A percentile compares a stretch with the other conserved stretches of the same genome.
These are phyloP conservation scores for Meriones psammophilus DNA, from an alignment of 2,797 vertebrate species.

Conservation along the genomic window DNA sequence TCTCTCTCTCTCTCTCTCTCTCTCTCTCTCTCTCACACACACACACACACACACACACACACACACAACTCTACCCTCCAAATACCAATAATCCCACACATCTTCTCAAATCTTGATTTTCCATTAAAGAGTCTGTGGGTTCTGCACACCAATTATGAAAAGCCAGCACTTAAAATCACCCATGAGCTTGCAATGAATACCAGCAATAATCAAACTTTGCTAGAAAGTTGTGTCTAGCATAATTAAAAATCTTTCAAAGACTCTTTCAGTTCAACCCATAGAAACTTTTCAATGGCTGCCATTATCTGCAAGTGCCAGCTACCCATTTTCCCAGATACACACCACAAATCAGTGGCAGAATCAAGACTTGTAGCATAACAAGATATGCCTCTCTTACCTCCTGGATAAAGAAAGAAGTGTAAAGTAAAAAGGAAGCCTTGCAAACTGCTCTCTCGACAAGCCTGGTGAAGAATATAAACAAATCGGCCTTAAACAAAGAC, in stretches of 20 bases:
- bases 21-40: background rate
- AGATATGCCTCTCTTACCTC: background rate
- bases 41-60: background rate
- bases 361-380: background rate
- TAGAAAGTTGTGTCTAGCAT: background rate
- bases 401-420: background rate
- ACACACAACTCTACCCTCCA: background rate
- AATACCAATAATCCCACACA: background rate
- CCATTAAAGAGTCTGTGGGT: background rate
- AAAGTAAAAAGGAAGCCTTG: background rate
- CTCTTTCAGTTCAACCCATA: background rate
- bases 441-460: background rate
- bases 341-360: background rate
- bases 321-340: background rate
- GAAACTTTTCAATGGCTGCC: background rate
- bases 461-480: background rate
- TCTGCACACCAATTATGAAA: background rate
- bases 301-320: background rate
- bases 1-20: background rate
- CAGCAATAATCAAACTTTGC: background rate
- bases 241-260: background rate
- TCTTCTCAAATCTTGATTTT: background rate
- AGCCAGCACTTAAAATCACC: background rate
- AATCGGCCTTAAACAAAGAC: slow-evolving; percentile 5
- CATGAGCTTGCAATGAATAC: background rate